Evolutionary conservation across 2,888 invertebrate species (phyloP).

Genomic region (Cabera pusaria): DNA sequence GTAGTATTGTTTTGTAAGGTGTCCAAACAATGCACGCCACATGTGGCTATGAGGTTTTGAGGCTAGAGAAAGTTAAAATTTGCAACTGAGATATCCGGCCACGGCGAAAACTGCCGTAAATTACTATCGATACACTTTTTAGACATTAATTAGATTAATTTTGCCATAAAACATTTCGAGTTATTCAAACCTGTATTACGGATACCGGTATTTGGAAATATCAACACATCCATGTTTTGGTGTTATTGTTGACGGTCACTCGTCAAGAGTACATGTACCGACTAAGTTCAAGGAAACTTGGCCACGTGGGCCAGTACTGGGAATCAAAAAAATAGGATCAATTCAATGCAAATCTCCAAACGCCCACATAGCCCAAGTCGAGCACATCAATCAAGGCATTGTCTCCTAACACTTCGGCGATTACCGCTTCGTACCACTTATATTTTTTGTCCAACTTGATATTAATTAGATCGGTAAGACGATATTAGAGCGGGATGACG

Average conservation of each 20-base stretch:
- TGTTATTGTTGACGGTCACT: constrained; percentile 4
- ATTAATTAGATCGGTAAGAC: constrained; percentile 67
- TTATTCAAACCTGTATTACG: constrained; percentile 15
- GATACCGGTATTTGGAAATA: constrained; percentile 16
- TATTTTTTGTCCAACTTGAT: constrained; percentile 65
- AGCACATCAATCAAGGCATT: constrained; percentile 73
- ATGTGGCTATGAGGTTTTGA: constrained; percentile 73
- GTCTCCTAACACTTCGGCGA: constrained; percentile 42
- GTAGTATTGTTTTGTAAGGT: constrained; percentile 46
- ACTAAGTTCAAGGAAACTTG: constrained; percentile 33
- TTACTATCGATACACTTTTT: constrained; percentile 35
- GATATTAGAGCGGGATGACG: constrained; percentile 56
- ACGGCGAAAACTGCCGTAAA: constrained; percentile 44
- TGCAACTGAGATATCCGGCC: constrained; percentile 62
- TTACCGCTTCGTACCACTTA: constrained; percentile 43
- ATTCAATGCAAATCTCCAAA: constrained; percentile 76
- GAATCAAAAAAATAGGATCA: constrained; percentile 56
- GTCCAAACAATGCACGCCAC: constrained; percentile 69
- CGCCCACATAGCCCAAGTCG: constrained; percentile 59
- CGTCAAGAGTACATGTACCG: constrained; percentile 54
- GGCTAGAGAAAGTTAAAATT: constrained; percentile 81
- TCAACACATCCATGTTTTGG: constrained; percentile 12
- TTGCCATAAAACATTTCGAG: constrained; percentile 15
- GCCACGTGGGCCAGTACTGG: constrained; percentile 61
- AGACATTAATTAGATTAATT: constrained; percentile 27